These are phyloP conservation scores for Sarcophaga rosellei DNA, from an alignment of 2,888 invertebrate species.

Conservation along the genomic window DNA sequence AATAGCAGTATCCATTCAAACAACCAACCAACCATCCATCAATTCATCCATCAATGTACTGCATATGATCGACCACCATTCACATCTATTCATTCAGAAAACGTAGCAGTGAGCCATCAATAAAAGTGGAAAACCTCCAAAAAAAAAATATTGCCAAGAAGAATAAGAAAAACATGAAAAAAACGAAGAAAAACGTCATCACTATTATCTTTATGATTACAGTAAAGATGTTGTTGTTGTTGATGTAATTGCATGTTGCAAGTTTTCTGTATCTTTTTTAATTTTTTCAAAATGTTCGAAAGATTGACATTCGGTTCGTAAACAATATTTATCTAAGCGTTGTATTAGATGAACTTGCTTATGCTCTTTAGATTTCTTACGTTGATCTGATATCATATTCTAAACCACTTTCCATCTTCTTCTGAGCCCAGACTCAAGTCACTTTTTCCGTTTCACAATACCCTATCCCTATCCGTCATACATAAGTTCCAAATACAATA, in stretches of 20 bases:
- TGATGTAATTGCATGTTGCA: not conserved
- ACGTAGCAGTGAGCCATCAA: not conserved
- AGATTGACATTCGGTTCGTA: too few species aligned
- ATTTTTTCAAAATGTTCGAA: not conserved
- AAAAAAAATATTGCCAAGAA: not conserved
- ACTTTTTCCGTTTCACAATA: too few species aligned
- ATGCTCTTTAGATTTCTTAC: too few species aligned
- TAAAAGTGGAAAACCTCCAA: constrained; percentile 10
- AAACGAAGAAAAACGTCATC: constrained; percentile 35
- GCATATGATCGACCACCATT: not conserved
- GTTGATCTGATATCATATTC: too few species aligned
- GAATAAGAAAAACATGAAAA: not conserved
- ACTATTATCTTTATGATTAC: constrained; percentile 9
- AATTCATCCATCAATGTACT: not conserved
- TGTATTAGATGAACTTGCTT: too few species aligned
- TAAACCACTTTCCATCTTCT: too few species aligned
- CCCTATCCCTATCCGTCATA: too few species aligned
- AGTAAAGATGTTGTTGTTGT: not conserved
- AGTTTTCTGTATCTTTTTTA: not conserved
- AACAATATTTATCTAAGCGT: too few species aligned
- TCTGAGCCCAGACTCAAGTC: too few species aligned
- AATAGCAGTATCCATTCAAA: not conserved
- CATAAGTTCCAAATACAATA: too few species aligned
- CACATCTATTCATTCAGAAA: not conserved
- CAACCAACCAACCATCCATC: constrained; percentile 11